Evolutionary conservation across 1,140 invertebrate species (phyloP).

Genomic region (Paralvinella palmiformis): DNA sequence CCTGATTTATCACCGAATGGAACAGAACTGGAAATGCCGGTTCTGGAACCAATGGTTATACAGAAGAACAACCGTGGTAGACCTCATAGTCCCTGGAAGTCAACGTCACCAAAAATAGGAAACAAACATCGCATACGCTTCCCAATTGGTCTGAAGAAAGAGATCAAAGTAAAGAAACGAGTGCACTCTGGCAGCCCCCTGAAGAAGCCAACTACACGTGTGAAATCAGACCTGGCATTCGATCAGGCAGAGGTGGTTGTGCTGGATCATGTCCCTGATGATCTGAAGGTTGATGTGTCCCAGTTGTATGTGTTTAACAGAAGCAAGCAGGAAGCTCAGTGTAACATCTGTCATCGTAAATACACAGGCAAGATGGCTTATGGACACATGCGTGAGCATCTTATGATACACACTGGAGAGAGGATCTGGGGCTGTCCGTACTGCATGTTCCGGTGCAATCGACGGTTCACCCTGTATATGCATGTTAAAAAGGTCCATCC

Average conservation of each 20-base stretch:
- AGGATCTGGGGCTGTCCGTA: constrained; percentile 6
- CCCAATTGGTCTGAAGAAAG: neutral
- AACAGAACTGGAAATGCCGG: too few relatives aligned
- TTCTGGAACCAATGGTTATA: too few relatives aligned
- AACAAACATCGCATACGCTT: neutral
- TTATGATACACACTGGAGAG: constrained; percentile 1
- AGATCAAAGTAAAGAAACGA: neutral
- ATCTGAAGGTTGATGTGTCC: neutral
- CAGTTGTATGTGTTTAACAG: neutral
- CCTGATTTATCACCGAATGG: too few relatives aligned
- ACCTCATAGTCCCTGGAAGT: too few relatives aligned
- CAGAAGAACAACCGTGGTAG: too few relatives aligned
- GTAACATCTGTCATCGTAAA: neutral
- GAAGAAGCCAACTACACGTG: neutral
- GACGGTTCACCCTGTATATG: neutral
- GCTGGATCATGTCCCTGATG: neutral
- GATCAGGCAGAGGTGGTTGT: neutral
- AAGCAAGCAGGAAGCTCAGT: neutral
- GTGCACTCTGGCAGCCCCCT: neutral
- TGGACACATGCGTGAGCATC: constrained; percentile 9
- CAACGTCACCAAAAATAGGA: neutral
- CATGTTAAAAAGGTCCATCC: neutral
- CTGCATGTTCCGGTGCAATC: neutral
- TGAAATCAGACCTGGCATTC: neutral
- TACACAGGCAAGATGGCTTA: neutral